These are phyloP conservation scores for Brachyopa scutellaris DNA, from an alignment of 2,888 invertebrate genomes.

Conservation along the genomic window DNA sequence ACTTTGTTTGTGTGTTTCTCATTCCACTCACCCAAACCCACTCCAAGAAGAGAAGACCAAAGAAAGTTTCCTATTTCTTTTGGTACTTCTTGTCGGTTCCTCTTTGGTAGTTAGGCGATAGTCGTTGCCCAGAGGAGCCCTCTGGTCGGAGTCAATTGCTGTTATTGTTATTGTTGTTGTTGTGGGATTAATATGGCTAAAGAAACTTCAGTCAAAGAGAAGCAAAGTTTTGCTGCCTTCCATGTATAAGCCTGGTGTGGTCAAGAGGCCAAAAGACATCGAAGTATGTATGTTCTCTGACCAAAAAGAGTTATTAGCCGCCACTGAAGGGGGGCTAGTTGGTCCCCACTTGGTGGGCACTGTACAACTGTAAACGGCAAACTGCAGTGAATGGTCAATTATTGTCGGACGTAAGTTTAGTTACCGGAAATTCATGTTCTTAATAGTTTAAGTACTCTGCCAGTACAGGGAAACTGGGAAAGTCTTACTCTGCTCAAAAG, in stretches of 20 bases:
- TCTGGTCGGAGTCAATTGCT: slow-evolving; percentile 25
- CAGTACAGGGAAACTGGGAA: background rate
- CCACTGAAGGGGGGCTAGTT: background rate
- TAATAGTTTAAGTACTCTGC: slow-evolving; percentile 67
- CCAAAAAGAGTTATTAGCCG: slow-evolving; percentile 33
- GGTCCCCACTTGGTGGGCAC: background rate
- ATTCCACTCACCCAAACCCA: background rate
- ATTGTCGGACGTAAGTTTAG: slow-evolving; percentile 64
- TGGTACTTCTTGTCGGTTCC: slow-evolving; percentile 30
- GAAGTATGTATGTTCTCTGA: slow-evolving; percentile 20
- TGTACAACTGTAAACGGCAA: slow-evolving; percentile 47
- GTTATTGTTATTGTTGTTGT: slow-evolving; percentile 32
- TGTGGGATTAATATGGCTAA: slow-evolving; percentile 42
- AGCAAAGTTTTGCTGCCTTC: slow-evolving; percentile 40
- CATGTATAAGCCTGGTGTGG: slow-evolving; percentile 12
- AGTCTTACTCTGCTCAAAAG: background rate
- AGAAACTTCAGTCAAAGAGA: slow-evolving; percentile 40
- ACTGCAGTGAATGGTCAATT: slow-evolving; percentile 67
- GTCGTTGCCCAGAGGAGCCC: slow-evolving; percentile 15
- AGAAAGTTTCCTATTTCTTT: slow-evolving; percentile 60
- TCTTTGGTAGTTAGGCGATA: slow-evolving; percentile 19
- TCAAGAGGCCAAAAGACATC: slow-evolving; percentile 42
- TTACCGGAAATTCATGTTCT: slow-evolving; percentile 58
- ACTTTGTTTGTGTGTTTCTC: slow-evolving; percentile 44
- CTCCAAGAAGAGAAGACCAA: no score